Evolutionary conservation across 2,888 invertebrate species (phyloP), one percentile per base, ranked within the genome.

Genomic region (Habrosyne pyritoides): DNA sequence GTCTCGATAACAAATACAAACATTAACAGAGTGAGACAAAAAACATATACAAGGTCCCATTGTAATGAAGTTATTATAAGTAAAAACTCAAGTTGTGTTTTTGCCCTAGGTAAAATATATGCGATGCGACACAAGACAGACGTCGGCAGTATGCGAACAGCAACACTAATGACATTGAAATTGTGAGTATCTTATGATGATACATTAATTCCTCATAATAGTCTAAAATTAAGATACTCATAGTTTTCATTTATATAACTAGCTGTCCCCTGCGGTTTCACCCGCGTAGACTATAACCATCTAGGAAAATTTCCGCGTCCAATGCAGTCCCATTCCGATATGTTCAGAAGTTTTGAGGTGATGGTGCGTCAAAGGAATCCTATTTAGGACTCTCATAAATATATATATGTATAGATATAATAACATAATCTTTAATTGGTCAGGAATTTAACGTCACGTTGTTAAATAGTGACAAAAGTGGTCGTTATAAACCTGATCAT

Each of bases 141-240:
- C 78, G 66, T 69, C 73, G 73, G 73, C 79, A 66, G 75, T 75
- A 79, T 80, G 80, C 72, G 78, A 76, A 72, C 83, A 67, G 69
- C 84, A 72, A 73, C 79, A 75, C 82, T 85, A 79, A 82, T 82
- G 81, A 79, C 72, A 77, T 79, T 77, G 65, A 71, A 80, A 84
- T 86, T 86, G 87, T 87, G 80, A 87, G 87, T 87, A 86, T 73
- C 65, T 61, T 60, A 57, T 55, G 18, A 48, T 36, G 53, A 56
- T 60, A 53, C 21, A 47, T 54, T 46, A 47, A 57, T 56, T 53
- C 55, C 60, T 52, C 55, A 55, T 58, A 47, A 54, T 51, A 48
- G 42, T 47, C 10, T 21, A 48, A 28, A 53, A 30, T 51, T 28
- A 49, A 12, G 26, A 14, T 33, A 42, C n/a, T 55, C 46, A 53